Conservation (phyloP, 2,113 vertebrate species). For the Oryzias curvinotus region DNA sequence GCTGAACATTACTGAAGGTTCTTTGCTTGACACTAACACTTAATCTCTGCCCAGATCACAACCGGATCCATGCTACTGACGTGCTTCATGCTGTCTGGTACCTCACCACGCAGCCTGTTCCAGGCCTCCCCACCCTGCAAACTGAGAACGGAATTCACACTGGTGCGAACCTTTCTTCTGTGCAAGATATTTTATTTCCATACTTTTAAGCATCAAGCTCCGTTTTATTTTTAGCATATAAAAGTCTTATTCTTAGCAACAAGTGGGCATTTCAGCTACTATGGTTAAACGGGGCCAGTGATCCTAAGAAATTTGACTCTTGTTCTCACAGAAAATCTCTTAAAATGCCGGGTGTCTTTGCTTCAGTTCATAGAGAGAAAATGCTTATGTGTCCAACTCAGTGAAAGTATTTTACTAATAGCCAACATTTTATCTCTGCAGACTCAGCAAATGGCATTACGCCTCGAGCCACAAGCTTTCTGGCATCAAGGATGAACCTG, state of each 20-base stretch:
- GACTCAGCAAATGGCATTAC: slow-evolving; percentile 88
- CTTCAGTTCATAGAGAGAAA: background rate
- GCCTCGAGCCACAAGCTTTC: slow-evolving; percentile 83
- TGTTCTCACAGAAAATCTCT: too few species aligned
- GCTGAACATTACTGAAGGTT: background rate
- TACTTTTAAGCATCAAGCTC: too few species aligned
- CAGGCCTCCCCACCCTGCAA: slow-evolving; percentile 83
- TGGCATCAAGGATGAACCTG: slow-evolving; percentile 85
- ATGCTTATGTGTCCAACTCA: background rate
- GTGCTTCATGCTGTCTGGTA: slow-evolving; percentile 98
- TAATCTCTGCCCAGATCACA: slow-evolving; percentile 84
- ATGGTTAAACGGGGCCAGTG: too few species aligned
- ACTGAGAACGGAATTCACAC: slow-evolving; percentile 85
- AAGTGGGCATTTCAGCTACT: too few species aligned
- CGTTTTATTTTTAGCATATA: too few species aligned
- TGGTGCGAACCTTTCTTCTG: slow-evolving; percentile 71
- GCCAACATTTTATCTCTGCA: slow-evolving; percentile 42
- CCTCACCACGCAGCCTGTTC: slow-evolving; percentile 94
- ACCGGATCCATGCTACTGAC: slow-evolving; percentile 94
- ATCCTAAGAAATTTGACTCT: background rate
- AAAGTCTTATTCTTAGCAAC: too few species aligned
- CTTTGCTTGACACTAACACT: background rate
- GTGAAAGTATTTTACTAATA: background rate
- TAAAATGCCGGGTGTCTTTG: background rate
- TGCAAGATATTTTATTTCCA: background rate